Conservation (phyloP, 2,888 invertebrate species). For the Shargacucullia verbasci region DNA sequence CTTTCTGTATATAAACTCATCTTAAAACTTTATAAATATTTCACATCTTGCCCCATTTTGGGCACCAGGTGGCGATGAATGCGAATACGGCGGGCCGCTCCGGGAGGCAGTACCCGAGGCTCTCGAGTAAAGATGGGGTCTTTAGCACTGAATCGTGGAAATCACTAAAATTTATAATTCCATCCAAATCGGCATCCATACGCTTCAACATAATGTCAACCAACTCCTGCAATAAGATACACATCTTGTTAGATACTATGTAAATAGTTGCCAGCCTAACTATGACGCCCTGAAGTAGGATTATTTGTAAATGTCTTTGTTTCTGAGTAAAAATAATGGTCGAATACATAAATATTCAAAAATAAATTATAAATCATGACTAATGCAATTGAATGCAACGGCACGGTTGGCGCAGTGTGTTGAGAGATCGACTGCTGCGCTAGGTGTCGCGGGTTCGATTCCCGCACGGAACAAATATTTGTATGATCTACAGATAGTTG, state of each 20-base stretch:
- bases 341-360: too few species aligned
- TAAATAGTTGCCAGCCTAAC: background rate
- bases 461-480: too few species aligned
- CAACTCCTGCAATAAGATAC: conserved; percentile 88
- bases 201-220: conserved; percentile 92
- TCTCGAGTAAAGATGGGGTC: conserved; percentile 91
- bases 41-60: conserved; percentile 80
- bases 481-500: too few species aligned
- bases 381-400: too few species aligned
- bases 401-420: too few species aligned
- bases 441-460: too few species aligned
- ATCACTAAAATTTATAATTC: conserved; percentile 91
- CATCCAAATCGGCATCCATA: conserved; percentile 93
- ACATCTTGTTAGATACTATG: background rate
- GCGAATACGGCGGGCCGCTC: conserved; percentile 84
- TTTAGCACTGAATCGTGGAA: conserved; percentile 90
- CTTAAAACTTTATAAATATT: background rate
- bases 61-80: conserved; percentile 83
- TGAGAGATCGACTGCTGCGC: too few species aligned
- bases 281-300: too few species aligned
- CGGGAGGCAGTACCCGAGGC: conserved; percentile 93
- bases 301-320: too few species aligned
- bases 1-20: background rate
- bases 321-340: too few species aligned
- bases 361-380: too few species aligned